phyloP scores from a whole-genome alignment of 2,113 vertebrate species.

The Pituophis catenifer region DNA sequence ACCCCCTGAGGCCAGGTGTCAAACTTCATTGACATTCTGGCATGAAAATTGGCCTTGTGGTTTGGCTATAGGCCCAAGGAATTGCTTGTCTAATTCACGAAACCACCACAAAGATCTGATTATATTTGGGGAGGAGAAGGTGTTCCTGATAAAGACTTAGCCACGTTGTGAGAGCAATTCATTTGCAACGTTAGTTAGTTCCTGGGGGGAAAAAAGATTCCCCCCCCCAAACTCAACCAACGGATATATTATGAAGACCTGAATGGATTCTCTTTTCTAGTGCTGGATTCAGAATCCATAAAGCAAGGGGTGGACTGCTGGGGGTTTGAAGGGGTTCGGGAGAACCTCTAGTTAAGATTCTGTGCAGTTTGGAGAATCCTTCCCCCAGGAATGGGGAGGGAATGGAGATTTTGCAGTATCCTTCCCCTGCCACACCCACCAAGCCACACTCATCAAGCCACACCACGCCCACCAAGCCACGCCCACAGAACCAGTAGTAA shows the following conservation, averaged over 20 bases:
- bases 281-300: neutral
- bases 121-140: neutral
- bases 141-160: neutral
- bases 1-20: neutral
- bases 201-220: neutral
- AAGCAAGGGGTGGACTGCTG: neutral
- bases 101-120: neutral
- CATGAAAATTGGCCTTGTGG: neutral
- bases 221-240: neutral
- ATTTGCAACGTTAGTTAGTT: neutral
- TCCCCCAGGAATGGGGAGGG: too few relatives aligned
- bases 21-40: neutral
- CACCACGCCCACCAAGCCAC: too few relatives aligned
- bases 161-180: neutral
- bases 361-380: too few relatives aligned
- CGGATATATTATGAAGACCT: neutral
- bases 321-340: too few relatives aligned
- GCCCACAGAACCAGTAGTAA: too few relatives aligned
- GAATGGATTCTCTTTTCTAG: neutral
- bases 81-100: neutral
- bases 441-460: too few relatives aligned
- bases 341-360: too few relatives aligned
- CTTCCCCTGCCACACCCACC: too few relatives aligned
- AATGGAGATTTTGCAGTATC: too few relatives aligned
- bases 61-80: neutral